Evolutionary conservation across 2,888 invertebrate genomes (phyloP), one percentile per base, ranked within the genome.

Genomic region (Germaria angustata): DNA sequence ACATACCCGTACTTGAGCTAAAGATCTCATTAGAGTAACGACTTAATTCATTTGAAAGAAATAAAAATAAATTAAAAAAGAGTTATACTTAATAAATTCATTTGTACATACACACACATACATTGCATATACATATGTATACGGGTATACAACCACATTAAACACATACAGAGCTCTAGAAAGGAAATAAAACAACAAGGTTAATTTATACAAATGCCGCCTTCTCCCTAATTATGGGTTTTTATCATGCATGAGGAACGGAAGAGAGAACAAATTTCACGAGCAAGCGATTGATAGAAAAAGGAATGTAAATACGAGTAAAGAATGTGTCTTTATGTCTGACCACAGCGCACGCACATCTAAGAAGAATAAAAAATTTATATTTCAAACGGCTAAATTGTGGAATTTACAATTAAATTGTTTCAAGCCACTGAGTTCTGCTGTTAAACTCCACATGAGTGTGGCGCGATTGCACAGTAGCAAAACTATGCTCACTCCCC

Each of bases 21-120:
- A 78, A 17, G 63, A 63, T 55, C 81, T 63, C 44, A 65, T 82
- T 78, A 75, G 41, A 51, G 69, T 75, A 65, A 82, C 79, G 73
- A 75, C 81, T 82, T 82, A 63, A 81, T 81, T 76, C 68, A 75
- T 57, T 65, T 41, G 3, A 13, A 57, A 65, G 65, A 13, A 39
- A 32, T 4, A 28, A 39, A 49, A 22, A 32, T 5, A 13, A 8
- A 11, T 28, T 13, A 57, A 61, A 36, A 81, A 68, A 68, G 68
- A 73, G 68, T 73, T 81, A 15, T 34, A 22, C 39, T 28, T 5
- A 28, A 28, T 5, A 7, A 15, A 24, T 7, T n/a, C 15, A 9
- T 22, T 15, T 20, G 3, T 1, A 46, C 1, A 49, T 49, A 22
- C 1, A n/a, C 13, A 9, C 28, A 53, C 13, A 24, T 2, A 1